These are phyloP conservation scores for Otis tarda DNA, from an alignment of 2,113 vertebrate species.

Conservation along the genomic window DNA sequence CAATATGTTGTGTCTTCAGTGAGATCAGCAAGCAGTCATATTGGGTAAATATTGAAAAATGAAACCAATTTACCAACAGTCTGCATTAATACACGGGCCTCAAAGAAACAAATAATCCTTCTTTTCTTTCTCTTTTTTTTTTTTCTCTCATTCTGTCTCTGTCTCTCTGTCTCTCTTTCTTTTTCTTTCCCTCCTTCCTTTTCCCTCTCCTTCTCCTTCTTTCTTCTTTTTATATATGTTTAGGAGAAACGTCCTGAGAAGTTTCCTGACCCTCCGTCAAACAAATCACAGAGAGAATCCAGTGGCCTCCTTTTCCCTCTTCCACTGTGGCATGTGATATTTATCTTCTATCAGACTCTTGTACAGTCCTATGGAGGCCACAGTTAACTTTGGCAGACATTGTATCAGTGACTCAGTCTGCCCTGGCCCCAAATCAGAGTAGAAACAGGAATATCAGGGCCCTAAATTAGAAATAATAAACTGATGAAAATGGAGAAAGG, in stretches of 20 bases:
- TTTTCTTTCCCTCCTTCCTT: too few species aligned
- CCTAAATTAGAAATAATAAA: slow-evolving; percentile 60
- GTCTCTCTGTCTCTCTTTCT: too few species aligned
- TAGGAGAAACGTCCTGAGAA: not conserved
- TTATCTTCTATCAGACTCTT: not conserved
- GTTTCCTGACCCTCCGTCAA: not conserved
- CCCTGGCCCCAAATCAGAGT: slow-evolving; percentile 49
- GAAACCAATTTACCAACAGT: not conserved
- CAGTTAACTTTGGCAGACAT: not conserved
- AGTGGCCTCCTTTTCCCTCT: not conserved
- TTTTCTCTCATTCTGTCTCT: too few species aligned
- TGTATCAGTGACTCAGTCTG: slow-evolving; percentile 35
- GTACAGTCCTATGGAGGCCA: not conserved
- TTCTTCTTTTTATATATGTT: not conserved
- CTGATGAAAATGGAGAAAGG: slow-evolving; percentile 25
- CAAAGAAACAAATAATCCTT: not conserved
- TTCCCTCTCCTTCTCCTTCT: too few species aligned
- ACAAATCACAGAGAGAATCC: not conserved
- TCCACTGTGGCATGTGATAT: not conserved
- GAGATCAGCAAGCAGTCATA: not conserved
- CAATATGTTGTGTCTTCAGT: not conserved
- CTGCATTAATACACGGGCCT: not conserved
- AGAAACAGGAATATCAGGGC: slow-evolving; percentile 13
- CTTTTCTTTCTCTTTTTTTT: too few species aligned
- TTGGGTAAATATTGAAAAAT: not conserved